A percentile compares a stretch with the other conserved stretches of the same genome.
Evolutionary conservation across 2,888 invertebrate species (phyloP).

Genomic region (Volucella bombylans): DNA sequence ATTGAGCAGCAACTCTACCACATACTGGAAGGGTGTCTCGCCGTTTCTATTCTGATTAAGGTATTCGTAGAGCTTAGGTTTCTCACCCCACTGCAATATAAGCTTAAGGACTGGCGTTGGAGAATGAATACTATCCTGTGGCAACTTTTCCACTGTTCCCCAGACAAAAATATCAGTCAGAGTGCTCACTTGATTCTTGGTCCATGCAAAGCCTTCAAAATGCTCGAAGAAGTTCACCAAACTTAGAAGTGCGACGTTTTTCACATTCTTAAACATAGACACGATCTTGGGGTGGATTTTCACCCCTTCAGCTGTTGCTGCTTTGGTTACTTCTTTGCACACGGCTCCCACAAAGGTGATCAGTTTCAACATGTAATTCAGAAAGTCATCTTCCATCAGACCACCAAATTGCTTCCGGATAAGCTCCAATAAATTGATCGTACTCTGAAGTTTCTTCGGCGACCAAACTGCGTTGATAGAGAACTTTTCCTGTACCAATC

Average conservation of each 20-base stretch:
- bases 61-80: constrained; percentile 89
- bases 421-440: constrained; percentile 88
- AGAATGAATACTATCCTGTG: constrained; percentile 90
- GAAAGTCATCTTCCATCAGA: constrained; percentile 86
- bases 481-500: constrained; percentile 82
- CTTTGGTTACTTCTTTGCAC: constrained; percentile 85
- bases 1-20: constrained; percentile 88
- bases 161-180: constrained; percentile 91
- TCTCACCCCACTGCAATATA: constrained; percentile 90
- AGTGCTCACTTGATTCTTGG: constrained; percentile 87
- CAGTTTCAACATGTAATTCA: constrained; percentile 88
- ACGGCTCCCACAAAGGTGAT: constrained; percentile 87
- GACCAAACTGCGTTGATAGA: constrained; percentile 85
- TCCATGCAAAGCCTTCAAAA: constrained; percentile 90
- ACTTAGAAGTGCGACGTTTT: constrained; percentile 85
- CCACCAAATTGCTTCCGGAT: constrained; percentile 92
- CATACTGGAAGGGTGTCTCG: constrained; percentile 83
- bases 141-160: constrained; percentile 89
- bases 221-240: constrained; percentile 90
- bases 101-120: constrained; percentile 92
- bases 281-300: constrained; percentile 84
- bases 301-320: constrained; percentile 72
- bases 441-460: constrained; percentile 89
- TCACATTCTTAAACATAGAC: constrained; percentile 86
- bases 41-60: constrained; percentile 84